Conservation (phyloP, 2,797 vertebrate genomes). For the Ptychadena robeensis region DNA sequence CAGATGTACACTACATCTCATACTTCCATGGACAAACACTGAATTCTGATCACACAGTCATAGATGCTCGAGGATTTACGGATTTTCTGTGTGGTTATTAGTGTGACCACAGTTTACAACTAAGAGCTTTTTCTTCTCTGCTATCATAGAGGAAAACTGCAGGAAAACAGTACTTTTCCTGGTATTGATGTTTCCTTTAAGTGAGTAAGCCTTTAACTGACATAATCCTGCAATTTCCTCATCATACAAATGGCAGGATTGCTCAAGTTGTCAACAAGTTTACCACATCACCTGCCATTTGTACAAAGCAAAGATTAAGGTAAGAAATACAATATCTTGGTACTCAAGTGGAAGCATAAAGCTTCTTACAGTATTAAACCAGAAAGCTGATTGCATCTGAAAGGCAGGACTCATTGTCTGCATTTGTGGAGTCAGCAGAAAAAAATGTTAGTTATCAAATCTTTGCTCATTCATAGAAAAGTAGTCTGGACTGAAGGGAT, state of each 20-base stretch:
- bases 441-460: too few species aligned
- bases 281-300: neutral
- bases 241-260: conserved; percentile 18
- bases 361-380: neutral
- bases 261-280: neutral
- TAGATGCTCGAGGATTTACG: conserved; percentile 2
- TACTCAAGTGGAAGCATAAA: neutral
- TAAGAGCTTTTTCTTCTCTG: neutral
- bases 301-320: neutral
- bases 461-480: too few species aligned
- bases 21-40: neutral
- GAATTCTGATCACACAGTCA: conserved; percentile 12
- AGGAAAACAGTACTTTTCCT: conserved; percentile 32
- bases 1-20: neutral
- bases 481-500: too few species aligned
- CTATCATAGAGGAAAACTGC: conserved; percentile 18
- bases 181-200: conserved; percentile 44
- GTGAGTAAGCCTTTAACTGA: conserved; percentile 25
- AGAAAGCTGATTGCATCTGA: neutral
- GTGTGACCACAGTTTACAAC: conserved; percentile 15
- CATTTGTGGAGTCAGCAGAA: neutral
- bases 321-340: neutral
- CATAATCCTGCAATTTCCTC: conserved; percentile 34
- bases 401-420: neutral
- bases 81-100: conserved; percentile 37